Evolutionary conservation across 2,888 invertebrate genomes (phyloP).

Genomic region (Brenthis ino): DNA sequence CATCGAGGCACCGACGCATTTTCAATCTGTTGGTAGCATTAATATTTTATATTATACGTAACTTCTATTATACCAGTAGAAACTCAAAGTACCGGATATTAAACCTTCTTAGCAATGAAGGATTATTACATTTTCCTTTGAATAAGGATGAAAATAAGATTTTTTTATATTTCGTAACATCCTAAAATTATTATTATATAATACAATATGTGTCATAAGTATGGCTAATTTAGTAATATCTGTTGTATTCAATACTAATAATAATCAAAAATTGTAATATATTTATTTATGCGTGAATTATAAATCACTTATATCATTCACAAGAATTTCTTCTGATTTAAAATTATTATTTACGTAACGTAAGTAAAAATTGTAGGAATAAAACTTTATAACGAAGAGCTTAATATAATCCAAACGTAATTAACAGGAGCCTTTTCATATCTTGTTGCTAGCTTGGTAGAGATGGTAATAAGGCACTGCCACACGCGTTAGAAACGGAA

Average conservation of each 20-base stretch:
- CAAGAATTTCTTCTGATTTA: no score
- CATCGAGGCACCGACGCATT: neutral
- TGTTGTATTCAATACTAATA: no score
- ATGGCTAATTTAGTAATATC: neutral
- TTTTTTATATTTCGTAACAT: neutral
- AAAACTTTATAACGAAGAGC: neutral
- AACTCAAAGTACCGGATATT: neutral
- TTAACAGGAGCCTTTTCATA: neutral
- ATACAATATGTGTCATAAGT: neutral
- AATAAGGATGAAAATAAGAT: neutral
- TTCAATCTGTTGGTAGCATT: neutral
- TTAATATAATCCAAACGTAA: neutral
- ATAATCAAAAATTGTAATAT: no score
- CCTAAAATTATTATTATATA: neutral
- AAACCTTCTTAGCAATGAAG: neutral
- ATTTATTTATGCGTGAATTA: no score
- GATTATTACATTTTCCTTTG: conserved; percentile 4
- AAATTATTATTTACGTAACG: no score
- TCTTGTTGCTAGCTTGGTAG: neutral
- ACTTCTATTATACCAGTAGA: neutral
- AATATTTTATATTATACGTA: neutral
- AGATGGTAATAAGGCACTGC: no score
- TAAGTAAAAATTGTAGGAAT: no score
- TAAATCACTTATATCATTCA: no score
- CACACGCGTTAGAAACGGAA: no score